These are phyloP conservation scores for Hyperopisus bebe DNA, from an alignment of 2,113 vertebrate species.

Conservation along the genomic window DNA sequence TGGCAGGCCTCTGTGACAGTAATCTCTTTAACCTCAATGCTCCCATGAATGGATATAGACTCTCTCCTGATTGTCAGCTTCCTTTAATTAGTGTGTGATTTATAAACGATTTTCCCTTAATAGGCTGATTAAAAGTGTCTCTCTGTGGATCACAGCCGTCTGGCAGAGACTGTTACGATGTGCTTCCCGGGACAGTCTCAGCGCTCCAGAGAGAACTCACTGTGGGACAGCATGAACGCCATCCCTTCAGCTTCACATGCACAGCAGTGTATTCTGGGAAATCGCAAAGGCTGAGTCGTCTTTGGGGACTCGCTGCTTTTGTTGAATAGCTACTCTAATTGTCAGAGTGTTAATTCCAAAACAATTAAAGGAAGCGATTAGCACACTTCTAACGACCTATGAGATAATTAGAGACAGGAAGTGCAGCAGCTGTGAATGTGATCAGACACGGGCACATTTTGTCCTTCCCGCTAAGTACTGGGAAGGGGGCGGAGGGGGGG, in stretches of 20 bases:
- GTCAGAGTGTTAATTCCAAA: neutral
- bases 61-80: neutral
- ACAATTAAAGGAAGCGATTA: constrained; percentile 18
- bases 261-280: neutral
- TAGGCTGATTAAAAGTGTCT: neutral
- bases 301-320: neutral
- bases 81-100: neutral
- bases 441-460: neutral
- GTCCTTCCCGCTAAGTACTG: neutral
- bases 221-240: neutral
- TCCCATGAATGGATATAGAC: neutral
- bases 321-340: neutral
- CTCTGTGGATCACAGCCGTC: neutral
- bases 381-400: constrained; percentile 16
- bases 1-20: neutral
- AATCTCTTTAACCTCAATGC: constrained; percentile 1
- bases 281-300: neutral
- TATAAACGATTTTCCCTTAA: neutral
- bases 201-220: neutral
- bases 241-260: neutral
- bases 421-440: neutral
- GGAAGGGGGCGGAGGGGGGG: neutral
- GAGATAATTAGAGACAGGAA: neutral
- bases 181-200: neutral
- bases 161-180: neutral